phyloP scores from a whole-genome alignment of 2,113 vertebrate species.

The Aegotheles bennettii region DNA sequence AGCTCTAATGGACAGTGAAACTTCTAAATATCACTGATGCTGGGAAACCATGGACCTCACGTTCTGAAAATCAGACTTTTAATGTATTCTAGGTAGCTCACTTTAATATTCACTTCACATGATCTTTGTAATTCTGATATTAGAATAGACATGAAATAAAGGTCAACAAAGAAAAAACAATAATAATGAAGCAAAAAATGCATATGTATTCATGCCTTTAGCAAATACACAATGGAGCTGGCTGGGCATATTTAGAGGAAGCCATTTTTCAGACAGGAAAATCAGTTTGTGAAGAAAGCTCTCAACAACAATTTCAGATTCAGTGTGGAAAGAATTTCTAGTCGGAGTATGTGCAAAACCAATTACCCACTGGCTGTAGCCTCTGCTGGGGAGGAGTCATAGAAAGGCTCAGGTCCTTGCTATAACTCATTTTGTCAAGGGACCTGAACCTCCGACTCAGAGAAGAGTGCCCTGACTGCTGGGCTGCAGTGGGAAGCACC shows the following conservation, averaged over 20 bases:
- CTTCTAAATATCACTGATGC: neutral
- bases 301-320: neutral
- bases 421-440: neutral
- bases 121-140: neutral
- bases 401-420: neutral
- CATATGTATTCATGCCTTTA: neutral
- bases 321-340: neutral
- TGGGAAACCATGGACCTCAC: rapidly evolving
- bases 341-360: neutral
- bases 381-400: neutral
- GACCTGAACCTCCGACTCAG: neutral
- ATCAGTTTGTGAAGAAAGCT: neutral
- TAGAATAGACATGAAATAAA: neutral
- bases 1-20: neutral
- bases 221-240: neutral
- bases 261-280: neutral
- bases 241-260: neutral
- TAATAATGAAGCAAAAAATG: neutral
- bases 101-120: neutral
- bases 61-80: neutral
- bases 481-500: neutral
- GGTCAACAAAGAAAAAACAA: neutral
- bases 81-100: neutral
- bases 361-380: neutral
- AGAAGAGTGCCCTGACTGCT: neutral